phyloP scores from a whole-genome alignment of 2,113 vertebrate species.

The Callospermophilus lateralis region DNA sequence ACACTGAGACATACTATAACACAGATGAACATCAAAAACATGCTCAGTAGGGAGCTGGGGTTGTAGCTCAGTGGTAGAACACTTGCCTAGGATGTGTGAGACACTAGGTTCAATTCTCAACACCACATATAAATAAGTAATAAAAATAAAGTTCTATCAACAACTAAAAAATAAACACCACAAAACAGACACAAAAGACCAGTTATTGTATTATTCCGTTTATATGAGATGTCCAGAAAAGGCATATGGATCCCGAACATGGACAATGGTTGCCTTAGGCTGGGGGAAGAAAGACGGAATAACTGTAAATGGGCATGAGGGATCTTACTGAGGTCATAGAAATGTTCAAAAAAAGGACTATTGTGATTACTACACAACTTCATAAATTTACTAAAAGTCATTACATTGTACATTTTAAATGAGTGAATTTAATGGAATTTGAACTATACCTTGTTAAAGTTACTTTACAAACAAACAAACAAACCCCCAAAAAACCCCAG shows the following conservation, averaged over 20 bases:
- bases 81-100: too few relatives aligned
- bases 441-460: background rate
- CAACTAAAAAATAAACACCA: too few relatives aligned
- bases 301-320: background rate
- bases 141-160: too few relatives aligned
- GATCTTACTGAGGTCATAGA: background rate
- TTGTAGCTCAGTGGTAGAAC: too few relatives aligned
- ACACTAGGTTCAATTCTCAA: too few relatives aligned
- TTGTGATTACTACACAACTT: background rate
- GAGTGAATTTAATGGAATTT: background rate
- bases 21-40: too few relatives aligned
- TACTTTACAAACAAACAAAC: background rate
- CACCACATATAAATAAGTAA: too few relatives aligned
- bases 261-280: background rate
- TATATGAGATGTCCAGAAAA: background rate
- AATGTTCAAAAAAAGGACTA: background rate
- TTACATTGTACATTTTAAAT: background rate
- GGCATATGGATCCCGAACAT: background rate
- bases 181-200: background rate
- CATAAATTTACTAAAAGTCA: conserved; percentile 8
- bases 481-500: background rate
- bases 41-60: too few relatives aligned
- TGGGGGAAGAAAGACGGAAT: background rate
- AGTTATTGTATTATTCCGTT: background rate
- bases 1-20: background rate